phyloP scores from a whole-genome alignment of 2,888 invertebrate genomes.

The Dasysyrphus albostriatus region DNA sequence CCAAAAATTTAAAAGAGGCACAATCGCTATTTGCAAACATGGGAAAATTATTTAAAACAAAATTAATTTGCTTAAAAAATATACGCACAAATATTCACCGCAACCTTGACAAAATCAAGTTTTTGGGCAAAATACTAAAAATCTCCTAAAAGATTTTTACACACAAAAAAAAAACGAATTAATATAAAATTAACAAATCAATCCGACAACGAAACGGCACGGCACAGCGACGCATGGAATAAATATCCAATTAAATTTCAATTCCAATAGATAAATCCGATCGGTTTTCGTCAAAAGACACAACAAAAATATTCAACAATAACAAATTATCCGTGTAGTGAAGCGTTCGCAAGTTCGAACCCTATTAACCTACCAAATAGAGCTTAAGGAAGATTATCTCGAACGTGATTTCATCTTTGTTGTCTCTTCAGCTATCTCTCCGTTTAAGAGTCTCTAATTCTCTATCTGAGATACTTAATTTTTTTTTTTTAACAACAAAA shows the following conservation, averaged over 20 bases:
- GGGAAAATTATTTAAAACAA: background rate
- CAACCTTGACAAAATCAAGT: background rate
- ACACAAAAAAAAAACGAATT: background rate
- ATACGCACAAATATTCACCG: background rate
- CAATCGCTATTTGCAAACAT: background rate
- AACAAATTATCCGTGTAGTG: slow-evolving; percentile 31
- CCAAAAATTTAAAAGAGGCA: too few relatives aligned
- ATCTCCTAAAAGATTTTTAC: background rate
- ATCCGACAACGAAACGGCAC: background rate
- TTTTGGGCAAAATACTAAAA: background rate
- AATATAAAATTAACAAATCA: background rate
- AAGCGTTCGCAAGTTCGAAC: slow-evolving; percentile 68
- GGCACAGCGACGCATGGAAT: background rate
- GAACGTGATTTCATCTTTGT: slow-evolving; percentile 62
- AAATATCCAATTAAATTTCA: background rate
- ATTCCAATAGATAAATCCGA: background rate
- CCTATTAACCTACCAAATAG: slow-evolving; percentile 62
- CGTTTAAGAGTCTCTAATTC: background rate
- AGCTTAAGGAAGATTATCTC: slow-evolving; percentile 63
- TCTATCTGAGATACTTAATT: slow-evolving; percentile 6
- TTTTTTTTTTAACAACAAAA: slow-evolving; percentile 23
- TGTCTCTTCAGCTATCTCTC: background rate
- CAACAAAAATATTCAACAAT: background rate
- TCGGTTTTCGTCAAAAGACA: background rate
- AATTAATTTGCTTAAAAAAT: too few relatives aligned